Evolutionary conservation across 2,888 invertebrate genomes (phyloP).

Genomic region (Cheilosia vulpina): DNA sequence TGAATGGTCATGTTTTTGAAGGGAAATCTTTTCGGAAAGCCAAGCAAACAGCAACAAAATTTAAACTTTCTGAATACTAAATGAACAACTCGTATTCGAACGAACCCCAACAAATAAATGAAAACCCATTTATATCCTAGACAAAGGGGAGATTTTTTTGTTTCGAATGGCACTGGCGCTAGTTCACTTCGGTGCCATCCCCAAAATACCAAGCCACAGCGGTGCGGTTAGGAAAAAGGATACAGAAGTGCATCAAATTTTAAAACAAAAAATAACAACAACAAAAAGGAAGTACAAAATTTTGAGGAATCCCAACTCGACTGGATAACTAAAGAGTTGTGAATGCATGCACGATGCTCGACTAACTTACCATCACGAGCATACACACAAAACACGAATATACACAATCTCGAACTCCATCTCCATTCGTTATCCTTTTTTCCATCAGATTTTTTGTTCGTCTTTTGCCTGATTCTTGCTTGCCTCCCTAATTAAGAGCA

Average conservation of each 20-base stretch:
- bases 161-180: not conserved
- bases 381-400: conserved; percentile 32
- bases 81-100: conserved; percentile 24
- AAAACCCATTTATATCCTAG: conserved; percentile 25
- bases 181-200: conserved; percentile 21
- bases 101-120: conserved; percentile 27
- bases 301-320: conserved; percentile 19
- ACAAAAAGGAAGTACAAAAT: not conserved
- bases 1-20: not conserved
- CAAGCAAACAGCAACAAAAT: not conserved
- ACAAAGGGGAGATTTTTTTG: conserved; percentile 1
- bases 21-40: not conserved
- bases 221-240: conserved; percentile 10
- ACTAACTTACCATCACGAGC: conserved; percentile 42
- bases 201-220: conserved; percentile 23
- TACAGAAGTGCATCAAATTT: not conserved
- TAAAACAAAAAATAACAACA: not conserved
- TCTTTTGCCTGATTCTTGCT: conserved; percentile 56
- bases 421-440: conserved; percentile 60
- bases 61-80: conserved; percentile 28
- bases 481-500: conserved; percentile 67
- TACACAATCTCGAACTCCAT: conserved; percentile 24
- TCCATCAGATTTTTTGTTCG: conserved; percentile 20
- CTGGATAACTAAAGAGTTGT: conserved; percentile 26
- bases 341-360: conserved; percentile 46